Percentiles rank a stretch among this genome's conserved stretches.
phyloP scores from a whole-genome alignment of 1,140 invertebrate species.

The Tenebrio molitor region DNA sequence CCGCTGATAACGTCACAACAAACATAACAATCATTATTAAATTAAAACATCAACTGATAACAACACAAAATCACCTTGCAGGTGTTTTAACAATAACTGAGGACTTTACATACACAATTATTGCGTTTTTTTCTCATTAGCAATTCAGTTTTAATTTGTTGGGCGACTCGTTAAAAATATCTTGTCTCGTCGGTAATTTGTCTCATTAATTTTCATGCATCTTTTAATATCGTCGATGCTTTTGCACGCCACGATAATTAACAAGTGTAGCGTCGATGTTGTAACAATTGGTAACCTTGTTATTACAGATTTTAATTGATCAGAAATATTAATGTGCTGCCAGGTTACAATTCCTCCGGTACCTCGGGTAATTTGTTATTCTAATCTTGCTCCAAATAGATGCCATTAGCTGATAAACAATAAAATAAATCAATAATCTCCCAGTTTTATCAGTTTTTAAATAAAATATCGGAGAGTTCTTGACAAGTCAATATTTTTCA shows the following conservation, averaged over 20 bases:
- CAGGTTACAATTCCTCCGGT: slow-evolving; percentile 18
- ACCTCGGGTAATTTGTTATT: slow-evolving; percentile 22
- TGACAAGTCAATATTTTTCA: slow-evolving; percentile 34
- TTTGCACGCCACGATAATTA: slow-evolving; percentile 21
- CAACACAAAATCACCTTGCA: too few relatives aligned
- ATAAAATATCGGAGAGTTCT: slow-evolving; percentile 16
- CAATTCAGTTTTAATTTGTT: too few relatives aligned
- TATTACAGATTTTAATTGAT: slow-evolving; percentile 40
- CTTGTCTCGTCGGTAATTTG: too few relatives aligned
- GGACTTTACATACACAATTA: too few relatives aligned
- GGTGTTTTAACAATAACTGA: too few relatives aligned
- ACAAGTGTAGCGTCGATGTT: slow-evolving; percentile 2
- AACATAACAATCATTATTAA: too few relatives aligned
- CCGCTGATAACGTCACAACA: too few relatives aligned
- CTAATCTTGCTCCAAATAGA: slow-evolving; percentile 35
- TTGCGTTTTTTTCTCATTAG: too few relatives aligned
- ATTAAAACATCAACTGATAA: too few relatives aligned
- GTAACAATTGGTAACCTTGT: slow-evolving; percentile 25
- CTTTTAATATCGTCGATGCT: slow-evolving; percentile 5
- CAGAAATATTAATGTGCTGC: slow-evolving; percentile 25
- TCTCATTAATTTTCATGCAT: slow-evolving; percentile 20
- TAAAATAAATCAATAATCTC: slow-evolving; percentile 39
- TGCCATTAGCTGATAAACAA: slow-evolving; percentile 35
- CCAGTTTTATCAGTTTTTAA: slow-evolving; percentile 20
- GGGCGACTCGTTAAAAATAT: too few relatives aligned